A percentile compares a stretch with the other conserved stretches of the same genome.
phyloP scores from a whole-genome alignment of 2,797 vertebrate genomes.

The Sebastiscus albofasciatus region DNA sequence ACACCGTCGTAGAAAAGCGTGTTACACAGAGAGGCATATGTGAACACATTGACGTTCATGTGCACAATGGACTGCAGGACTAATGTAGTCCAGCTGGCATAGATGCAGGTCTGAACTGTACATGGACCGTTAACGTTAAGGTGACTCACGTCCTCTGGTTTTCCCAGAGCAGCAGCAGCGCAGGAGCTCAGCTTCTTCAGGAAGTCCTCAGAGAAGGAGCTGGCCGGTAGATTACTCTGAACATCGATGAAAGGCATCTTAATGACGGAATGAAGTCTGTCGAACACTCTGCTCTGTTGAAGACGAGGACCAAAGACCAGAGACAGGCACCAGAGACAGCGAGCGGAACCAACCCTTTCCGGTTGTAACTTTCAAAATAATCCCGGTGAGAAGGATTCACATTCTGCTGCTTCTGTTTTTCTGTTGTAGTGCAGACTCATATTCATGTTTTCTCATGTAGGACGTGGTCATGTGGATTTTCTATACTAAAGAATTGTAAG shows the following conservation, averaged over 20 bases:
- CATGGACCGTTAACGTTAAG: background rate
- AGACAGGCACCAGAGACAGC: no score
- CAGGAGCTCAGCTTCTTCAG: conserved; percentile 77
- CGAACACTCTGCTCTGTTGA: background rate
- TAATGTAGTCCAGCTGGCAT: no score
- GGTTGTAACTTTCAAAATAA: conserved; percentile 14
- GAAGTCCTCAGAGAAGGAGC: conserved; percentile 80
- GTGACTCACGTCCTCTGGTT: conserved; percentile 86
- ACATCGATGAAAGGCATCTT: conserved; percentile 88
- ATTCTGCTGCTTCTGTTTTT: no score
- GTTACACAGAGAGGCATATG: no score
- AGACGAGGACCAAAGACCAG: background rate
- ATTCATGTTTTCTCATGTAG: no score
- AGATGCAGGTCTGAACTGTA: background rate
- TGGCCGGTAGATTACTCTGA: conserved; percentile 82
- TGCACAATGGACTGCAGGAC: no score
- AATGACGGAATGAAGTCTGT: accelerated
- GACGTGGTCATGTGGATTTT: no score
- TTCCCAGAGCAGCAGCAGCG: conserved; percentile 81
- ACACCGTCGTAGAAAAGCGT: no score
- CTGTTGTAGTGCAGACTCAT: no score
- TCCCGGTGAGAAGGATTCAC: background rate
- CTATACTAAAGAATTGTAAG: no score
- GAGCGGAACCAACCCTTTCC: background rate
- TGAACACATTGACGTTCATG: no score